Conservation (phyloP, 2,888 invertebrate genomes). For the Cecidostiba fungosa region DNA sequence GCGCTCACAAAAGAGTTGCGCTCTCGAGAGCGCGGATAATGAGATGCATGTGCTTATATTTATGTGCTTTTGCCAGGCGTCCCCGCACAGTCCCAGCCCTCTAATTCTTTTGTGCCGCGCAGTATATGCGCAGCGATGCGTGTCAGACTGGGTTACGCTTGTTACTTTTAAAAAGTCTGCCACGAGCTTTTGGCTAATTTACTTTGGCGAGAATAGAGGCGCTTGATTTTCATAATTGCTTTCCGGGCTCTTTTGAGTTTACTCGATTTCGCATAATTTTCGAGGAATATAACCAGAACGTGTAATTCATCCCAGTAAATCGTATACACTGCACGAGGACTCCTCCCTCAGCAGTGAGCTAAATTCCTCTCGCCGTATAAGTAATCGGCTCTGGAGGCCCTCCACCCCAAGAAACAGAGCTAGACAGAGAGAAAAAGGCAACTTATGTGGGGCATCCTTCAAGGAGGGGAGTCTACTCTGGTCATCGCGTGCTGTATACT, state of each 20-base stretch:
- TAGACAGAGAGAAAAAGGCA: conserved; percentile 14
- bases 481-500: conserved; percentile 37
- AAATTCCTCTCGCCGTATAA: conserved; percentile 17
- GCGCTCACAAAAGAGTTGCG: conserved; percentile 38
- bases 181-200: conserved; percentile 9
- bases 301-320: conserved; percentile 23
- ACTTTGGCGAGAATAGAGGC: not conserved
- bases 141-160: conserved; percentile 50
- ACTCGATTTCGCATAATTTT: not conserved
- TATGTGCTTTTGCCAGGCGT: not conserved
- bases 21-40: not conserved
- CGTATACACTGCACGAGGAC: not conserved
- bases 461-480: not conserved
- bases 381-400: conserved; percentile 55
- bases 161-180: conserved; percentile 10
- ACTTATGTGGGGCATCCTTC: conserved; percentile 60
- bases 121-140: conserved; percentile 42
- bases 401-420: not conserved
- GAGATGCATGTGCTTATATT: conserved; percentile 24
- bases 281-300: not conserved
- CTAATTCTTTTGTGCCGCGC: conserved; percentile 39
- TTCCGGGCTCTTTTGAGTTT: not conserved
- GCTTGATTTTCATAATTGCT: conserved; percentile 37
- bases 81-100: not conserved
- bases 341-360: not conserved